These are phyloP conservation scores for Drosophila stalkeri DNA, from an alignment of 2,888 invertebrate species.

Conservation along the genomic window DNA sequence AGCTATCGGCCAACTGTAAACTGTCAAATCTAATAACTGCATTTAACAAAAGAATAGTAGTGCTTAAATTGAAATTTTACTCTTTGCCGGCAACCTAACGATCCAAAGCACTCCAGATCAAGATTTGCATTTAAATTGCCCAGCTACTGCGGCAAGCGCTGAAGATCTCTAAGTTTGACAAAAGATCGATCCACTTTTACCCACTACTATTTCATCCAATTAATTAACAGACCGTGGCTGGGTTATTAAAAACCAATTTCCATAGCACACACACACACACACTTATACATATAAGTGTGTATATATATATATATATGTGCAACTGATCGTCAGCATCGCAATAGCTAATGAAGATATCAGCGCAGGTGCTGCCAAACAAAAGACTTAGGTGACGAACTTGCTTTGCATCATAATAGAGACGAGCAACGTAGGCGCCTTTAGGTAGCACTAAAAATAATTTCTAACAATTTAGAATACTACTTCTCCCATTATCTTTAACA, in stretches of 20 bases:
- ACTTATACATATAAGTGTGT: too few species aligned
- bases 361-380: conserved; percentile 63
- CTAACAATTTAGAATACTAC: conserved; percentile 7
- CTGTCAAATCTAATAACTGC: conserved; percentile 82
- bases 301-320: not conserved
- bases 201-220: conserved; percentile 52
- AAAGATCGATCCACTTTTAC: conserved; percentile 53
- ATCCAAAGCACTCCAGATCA: conserved; percentile 71
- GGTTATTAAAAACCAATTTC: conserved; percentile 76
- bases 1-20: conserved; percentile 55
- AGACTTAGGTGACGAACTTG: conserved; percentile 77
- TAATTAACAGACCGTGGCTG: conserved; percentile 66
- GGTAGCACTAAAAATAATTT: conserved; percentile 13
- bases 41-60: conserved; percentile 70
- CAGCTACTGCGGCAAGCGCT: conserved; percentile 53
- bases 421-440: conserved; percentile 35
- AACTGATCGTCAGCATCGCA: conserved; percentile 6
- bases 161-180: conserved; percentile 51
- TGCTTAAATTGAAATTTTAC: conserved; percentile 68
- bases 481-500: conserved; percentile 2
- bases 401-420: conserved; percentile 39
- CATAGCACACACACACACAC: conserved; percentile 20
- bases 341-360: conserved; percentile 64
- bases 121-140: conserved; percentile 77
- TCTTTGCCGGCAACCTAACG: conserved; percentile 56